Conservation (phyloP, 2,113 vertebrate genomes). For the Sander vitreus region DNA sequence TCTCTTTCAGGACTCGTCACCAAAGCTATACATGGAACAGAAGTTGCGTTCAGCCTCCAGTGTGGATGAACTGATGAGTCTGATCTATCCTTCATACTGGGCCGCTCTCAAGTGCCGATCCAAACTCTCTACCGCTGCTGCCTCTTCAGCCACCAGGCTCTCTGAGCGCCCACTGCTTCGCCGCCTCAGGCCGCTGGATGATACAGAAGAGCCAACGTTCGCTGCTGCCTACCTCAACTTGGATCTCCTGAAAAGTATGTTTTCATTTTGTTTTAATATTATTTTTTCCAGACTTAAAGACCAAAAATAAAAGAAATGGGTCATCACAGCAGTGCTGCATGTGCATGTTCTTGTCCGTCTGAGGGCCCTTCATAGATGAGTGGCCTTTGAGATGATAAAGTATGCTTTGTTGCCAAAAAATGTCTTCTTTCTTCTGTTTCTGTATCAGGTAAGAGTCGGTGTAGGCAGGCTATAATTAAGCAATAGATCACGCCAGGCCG, state of each 20-base stretch:
- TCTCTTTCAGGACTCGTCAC: constrained; percentile 83
- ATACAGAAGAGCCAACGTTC: constrained; percentile 87
- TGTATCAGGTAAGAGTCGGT: no score
- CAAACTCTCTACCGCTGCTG: constrained; percentile 75
- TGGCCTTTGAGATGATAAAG: background rate
- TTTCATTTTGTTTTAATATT: background rate
- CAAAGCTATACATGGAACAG: constrained; percentile 90
- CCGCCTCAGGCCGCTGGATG: constrained; percentile 22
- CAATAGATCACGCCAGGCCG: no score
- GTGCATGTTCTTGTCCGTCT: background rate
- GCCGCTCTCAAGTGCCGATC: constrained; percentile 93
- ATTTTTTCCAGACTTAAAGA: background rate
- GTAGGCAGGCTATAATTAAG: no score
- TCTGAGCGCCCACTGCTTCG: constrained; percentile 27
- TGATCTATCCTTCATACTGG: constrained; percentile 96
- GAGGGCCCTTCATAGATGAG: background rate
- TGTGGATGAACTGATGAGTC: constrained; percentile 95
- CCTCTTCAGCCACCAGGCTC: constrained; percentile 70
- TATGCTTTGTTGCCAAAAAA: background rate
- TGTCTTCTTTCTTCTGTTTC: no score
- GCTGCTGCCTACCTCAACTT: constrained; percentile 92
- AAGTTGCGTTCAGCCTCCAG: constrained; percentile 92
- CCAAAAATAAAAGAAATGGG: background rate
- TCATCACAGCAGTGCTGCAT: background rate
- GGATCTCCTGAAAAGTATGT: constrained; percentile 96